These are phyloP conservation scores for Xenopus borealis DNA, from an alignment of 2,113 vertebrate genomes.

Conservation along the genomic window DNA sequence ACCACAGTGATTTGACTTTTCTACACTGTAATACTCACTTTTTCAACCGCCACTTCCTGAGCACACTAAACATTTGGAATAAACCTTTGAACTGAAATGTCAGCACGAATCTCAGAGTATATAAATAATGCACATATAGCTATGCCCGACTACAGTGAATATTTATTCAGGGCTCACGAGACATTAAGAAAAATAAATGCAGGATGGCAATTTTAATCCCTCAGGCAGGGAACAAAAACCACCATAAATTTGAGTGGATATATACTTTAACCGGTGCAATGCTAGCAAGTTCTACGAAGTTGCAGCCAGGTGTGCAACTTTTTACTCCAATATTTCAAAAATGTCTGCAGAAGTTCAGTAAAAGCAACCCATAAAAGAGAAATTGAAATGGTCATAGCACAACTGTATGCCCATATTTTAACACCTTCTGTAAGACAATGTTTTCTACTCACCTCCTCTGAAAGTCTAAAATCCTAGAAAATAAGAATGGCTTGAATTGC, in stretches of 20 bases:
- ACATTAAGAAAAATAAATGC: slow-evolving; percentile 25
- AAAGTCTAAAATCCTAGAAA: too few relatives aligned
- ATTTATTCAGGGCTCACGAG: slow-evolving; percentile 11
- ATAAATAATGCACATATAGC: slow-evolving; percentile 21
- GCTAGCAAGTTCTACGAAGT: not conserved
- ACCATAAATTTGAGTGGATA: not conserved
- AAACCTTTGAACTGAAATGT: slow-evolving; percentile 32
- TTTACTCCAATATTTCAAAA: too few relatives aligned
- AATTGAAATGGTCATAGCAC: too few relatives aligned
- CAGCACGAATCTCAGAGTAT: slow-evolving; percentile 16
- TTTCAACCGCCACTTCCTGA: slow-evolving; percentile 17
- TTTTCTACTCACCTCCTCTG: too few relatives aligned
- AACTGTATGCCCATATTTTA: too few relatives aligned
- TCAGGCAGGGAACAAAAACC: not conserved
- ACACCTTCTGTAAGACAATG: too few relatives aligned
- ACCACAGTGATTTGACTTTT: slow-evolving; percentile 5
- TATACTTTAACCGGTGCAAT: not conserved
- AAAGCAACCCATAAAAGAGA: too few relatives aligned
- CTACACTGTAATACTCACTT: not conserved
- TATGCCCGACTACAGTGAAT: not conserved
- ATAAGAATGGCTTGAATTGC: too few relatives aligned
- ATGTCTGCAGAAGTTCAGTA: too few relatives aligned
- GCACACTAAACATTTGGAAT: slow-evolving; percentile 30
- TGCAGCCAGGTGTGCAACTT: too few relatives aligned
- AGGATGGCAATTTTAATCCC: slow-evolving; percentile 2